Conservation (phyloP, 2,113 vertebrate species). For the Entosphenus tridentatus region DNA sequence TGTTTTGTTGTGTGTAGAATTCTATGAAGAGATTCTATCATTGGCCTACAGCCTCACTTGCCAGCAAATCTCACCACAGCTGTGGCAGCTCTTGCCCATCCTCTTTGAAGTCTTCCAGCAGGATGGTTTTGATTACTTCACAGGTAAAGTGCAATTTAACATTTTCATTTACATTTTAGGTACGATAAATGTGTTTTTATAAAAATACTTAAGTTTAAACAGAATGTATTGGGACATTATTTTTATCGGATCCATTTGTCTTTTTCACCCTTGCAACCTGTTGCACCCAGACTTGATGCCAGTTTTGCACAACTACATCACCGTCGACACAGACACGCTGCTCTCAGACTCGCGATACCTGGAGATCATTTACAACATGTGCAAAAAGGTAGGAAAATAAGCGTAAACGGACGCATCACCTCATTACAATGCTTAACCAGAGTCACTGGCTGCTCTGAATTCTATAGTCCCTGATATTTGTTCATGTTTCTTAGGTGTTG, state of each 20-base stretch:
- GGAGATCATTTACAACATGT: constrained; percentile 98
- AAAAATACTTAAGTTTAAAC: too few species aligned
- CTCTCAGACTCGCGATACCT: constrained; percentile 90
- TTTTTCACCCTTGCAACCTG: background rate
- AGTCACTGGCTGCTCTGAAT: too few species aligned
- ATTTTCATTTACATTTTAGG: too few species aligned
- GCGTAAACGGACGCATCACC: too few species aligned
- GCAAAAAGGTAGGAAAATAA: constrained; percentile 60
- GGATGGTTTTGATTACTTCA: constrained; percentile 90
- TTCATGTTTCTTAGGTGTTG: constrained; percentile 33
- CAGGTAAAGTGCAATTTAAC: constrained; percentile 19
- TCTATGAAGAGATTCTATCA: constrained; percentile 94
- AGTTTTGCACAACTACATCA: constrained; percentile 93
- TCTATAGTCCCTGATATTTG: too few species aligned
- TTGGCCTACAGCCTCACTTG: constrained; percentile 92
- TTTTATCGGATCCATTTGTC: too few species aligned
- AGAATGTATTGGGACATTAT: too few species aligned
- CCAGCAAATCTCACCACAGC: constrained; percentile 88
- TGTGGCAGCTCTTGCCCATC: constrained; percentile 93
- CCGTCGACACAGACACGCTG: constrained; percentile 82
- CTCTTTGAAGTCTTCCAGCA: constrained; percentile 96
- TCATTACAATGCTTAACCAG: too few species aligned
- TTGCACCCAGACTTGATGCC: constrained; percentile 80
- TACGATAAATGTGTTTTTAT: too few species aligned
- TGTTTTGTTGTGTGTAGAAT: constrained; percentile 31